These are phyloP conservation scores for Typhlichthys subterraneus DNA, from an alignment of 2,797 vertebrate genomes.

Conservation along the genomic window DNA sequence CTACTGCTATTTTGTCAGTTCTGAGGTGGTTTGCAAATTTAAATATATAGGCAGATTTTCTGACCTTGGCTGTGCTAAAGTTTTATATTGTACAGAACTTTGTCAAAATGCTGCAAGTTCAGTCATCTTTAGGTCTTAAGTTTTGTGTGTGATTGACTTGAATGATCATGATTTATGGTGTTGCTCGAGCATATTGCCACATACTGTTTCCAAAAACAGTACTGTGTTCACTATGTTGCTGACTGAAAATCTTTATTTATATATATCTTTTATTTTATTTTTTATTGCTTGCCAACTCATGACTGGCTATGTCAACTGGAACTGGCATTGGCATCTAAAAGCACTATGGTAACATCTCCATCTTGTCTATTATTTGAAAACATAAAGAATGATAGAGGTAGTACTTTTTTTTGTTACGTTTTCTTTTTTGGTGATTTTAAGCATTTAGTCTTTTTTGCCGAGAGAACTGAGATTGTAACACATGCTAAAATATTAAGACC, in stretches of 20 bases:
- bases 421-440: no score
- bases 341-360: constrained; percentile 15
- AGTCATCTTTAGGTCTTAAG: constrained; percentile 5
- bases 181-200: no score
- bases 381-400: constrained; percentile 1
- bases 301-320: constrained; percentile 31
- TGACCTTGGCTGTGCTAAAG: no score
- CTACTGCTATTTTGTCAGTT: no score
- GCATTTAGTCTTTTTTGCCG: no score
- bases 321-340: constrained; percentile 33
- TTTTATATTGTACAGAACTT: background rate
- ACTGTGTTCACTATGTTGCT: constrained; percentile 11
- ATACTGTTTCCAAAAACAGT: constrained; percentile 2
- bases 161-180: background rate
- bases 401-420: background rate
- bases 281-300: constrained; percentile 35
- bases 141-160: constrained; percentile 46
- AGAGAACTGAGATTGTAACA: constrained; percentile 24
- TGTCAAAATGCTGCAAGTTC: background rate
- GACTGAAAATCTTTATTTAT: background rate
- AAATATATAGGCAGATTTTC: no score
- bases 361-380: constrained; percentile 16
- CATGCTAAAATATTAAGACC: background rate
- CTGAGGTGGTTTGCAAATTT: no score
- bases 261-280: background rate